Evolutionary conservation across 2,797 vertebrate genomes (phyloP), one percentile per base, ranked within the genome.

Genomic region (Macrochelys suwanniensis): DNA sequence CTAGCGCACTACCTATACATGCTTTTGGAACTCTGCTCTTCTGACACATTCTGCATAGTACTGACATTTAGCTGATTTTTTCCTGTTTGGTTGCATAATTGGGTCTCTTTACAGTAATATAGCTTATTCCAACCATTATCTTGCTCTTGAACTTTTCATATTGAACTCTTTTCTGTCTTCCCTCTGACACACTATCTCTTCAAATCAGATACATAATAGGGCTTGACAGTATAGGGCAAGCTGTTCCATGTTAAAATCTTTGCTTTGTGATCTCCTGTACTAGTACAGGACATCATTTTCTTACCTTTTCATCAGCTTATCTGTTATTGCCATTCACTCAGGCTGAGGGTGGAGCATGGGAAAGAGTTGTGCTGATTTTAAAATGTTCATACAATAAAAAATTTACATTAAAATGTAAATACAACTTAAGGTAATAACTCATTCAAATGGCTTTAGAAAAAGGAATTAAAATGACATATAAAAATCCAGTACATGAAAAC

Each of bases 1-100:
- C 61, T 37, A 37, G 17, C 1, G 8, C 68, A 42, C 21, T 42
- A 6, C n/a, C 11, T 42, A 23, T 12, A 71, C 6, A 50, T 19
- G 76, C 45, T n/a, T 23, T 86, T 50, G 6, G 11, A 86, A 54
- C 79, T 89, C 90, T 1, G 37, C 37, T 12, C 11, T 82, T 89
- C n/a, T 86, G 68, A 59, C 19, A 2, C 42, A 21, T 47, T 51
- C 88, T 21, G 0, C 49, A 37, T 56, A 65, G 61, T 37, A 6
- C 6, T 84, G 23, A 37, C 31, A 6, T 42, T 93, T 93, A 13
- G 37, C 92, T 56, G 45, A 93, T 93, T 87, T 76, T 76, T 81
- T 65, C 77, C 47, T 71, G 10, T 93, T 95, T 96, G 26, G 12
- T n/a, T 77, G 53, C 61, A 82, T 90, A 89, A 89, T 68, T 25